Base-by-base conservation (phyloP, 2,797 vertebrate genomes). In the Enteromius afrohamiltoni region DNA sequence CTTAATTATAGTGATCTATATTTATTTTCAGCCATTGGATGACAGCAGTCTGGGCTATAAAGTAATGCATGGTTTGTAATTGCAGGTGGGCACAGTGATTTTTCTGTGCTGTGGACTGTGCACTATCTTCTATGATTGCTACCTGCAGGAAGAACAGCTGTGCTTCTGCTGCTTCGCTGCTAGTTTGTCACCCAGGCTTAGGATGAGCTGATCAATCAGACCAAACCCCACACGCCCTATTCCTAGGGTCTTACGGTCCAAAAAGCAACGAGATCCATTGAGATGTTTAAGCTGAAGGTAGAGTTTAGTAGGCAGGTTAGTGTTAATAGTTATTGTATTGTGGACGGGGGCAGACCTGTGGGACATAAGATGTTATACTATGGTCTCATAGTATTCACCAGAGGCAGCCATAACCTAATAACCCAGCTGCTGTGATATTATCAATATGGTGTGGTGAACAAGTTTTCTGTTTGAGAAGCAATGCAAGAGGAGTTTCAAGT, bases 91-190 rank as follows among this genome's bases (percentile, higher is more conserved):
- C 67, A 67, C 76, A 51, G 69, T 60, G 70, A 82, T 82, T 79
- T 83, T 53, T 80, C 80, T 78, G 65, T 60, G 78, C 40, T 80
- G 6, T 84, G 85, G 64, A 80, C 78, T 78, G 47, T 79, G 47
- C 85, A 51, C 77, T 71, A 71, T 85, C 73, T 75, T 86, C 85
- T 83, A 70, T 89, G 89, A 89, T 88, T 31, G 67, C 81, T 84
- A 53, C 88, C 89, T 88, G 79, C 84, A 49, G 82, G 70, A 75
- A 80, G 83, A 88, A 83, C 86, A 83, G 87, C 85, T 89, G 85
- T 75, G 80, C 85, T 88, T 78, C 62, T 53, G 70, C 67, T 73
- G 83, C 82, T 79, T 87, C 29, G 60, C 69, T 86, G 82, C 45
- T 82, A 79, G 70, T 85, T 85, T 86, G 65, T 84, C 83, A 87